Conservation (phyloP, 2,888 invertebrate species). For the Lasioglossum leucozonium region DNA sequence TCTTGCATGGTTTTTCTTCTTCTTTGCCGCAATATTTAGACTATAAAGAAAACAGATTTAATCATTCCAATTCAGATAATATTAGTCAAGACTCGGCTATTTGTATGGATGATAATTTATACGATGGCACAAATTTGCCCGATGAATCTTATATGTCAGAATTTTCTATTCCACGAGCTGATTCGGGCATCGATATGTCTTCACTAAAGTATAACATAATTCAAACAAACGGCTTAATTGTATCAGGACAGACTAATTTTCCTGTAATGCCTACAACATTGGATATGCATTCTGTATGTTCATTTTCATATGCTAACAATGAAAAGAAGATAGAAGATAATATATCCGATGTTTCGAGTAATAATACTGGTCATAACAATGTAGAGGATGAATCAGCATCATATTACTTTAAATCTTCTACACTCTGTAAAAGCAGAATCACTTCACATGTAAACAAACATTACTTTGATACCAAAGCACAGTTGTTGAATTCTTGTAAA, state of each 20-base stretch:
- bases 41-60: slow-evolving; percentile 27
- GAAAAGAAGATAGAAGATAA: slow-evolving; percentile 43
- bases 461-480: slow-evolving; percentile 15
- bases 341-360: slow-evolving; percentile 32
- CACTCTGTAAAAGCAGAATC: slow-evolving; percentile 52
- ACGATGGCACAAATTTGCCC: slow-evolving; percentile 56
- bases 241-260: slow-evolving; percentile 32
- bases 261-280: slow-evolving; percentile 47
- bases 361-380: slow-evolving; percentile 26
- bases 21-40: slow-evolving; percentile 23
- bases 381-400: slow-evolving; percentile 8
- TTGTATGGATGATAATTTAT: slow-evolving; percentile 72
- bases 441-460: slow-evolving; percentile 34
- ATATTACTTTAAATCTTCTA: slow-evolving; percentile 45
- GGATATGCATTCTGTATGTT: slow-evolving; percentile 38
- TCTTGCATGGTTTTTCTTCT: slow-evolving; percentile 31
- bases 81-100: slow-evolving; percentile 78
- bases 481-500: slow-evolving; percentile 46
- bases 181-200: slow-evolving; percentile 73
- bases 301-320: slow-evolving; percentile 33
- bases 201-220: slow-evolving; percentile 46
- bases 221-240: slow-evolving; percentile 5
- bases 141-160: slow-evolving; percentile 68
- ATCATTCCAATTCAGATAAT: slow-evolving; percentile 49
- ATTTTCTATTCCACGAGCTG: slow-evolving; percentile 60